Evolutionary conservation across 2,888 invertebrate species (phyloP).

Genomic region (Epistrophella euchroma): DNA sequence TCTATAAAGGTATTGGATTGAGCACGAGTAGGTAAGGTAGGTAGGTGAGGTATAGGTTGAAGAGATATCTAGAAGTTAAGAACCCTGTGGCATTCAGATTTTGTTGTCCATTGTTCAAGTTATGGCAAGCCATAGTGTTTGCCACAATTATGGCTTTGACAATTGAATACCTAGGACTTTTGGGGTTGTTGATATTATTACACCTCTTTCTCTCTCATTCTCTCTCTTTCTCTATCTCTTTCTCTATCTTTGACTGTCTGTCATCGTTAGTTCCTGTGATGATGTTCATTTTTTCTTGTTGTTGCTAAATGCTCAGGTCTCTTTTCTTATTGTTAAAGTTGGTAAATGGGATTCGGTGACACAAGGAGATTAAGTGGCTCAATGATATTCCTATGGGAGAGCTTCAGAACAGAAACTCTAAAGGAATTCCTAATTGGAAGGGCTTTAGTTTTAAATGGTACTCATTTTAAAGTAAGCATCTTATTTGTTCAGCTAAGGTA

Average conservation of each 20-base stretch:
- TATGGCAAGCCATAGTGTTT: slow-evolving; percentile 50
- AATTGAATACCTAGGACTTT: slow-evolving; percentile 54
- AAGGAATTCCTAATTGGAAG: slow-evolving; percentile 9
- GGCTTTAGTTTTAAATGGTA: background rate
- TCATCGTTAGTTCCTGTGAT: slow-evolving; percentile 30
- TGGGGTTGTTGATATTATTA: slow-evolving; percentile 35
- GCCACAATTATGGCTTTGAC: slow-evolving; percentile 56
- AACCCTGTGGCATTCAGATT: slow-evolving; percentile 45
- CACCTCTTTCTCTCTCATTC: slow-evolving; percentile 5
- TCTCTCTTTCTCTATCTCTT: too few species aligned
- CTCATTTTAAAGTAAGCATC: background rate
- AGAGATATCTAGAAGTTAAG: background rate
- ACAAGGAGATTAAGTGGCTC: slow-evolving; percentile 31
- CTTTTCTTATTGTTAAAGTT: slow-evolving; percentile 23
- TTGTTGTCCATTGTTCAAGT: slow-evolving; percentile 49
- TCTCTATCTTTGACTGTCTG: slow-evolving; percentile 1
- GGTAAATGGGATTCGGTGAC: slow-evolving; percentile 13
- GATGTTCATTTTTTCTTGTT: slow-evolving; percentile 25
- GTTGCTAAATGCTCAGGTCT: background rate
- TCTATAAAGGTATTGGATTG: background rate
- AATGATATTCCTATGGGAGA: slow-evolving; percentile 11
- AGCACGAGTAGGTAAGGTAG: background rate
- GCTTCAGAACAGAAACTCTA: background rate
- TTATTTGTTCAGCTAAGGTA: background rate
- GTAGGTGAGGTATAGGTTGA: background rate